Base-by-base conservation (phyloP, 2,797 vertebrate species). In the Pempheris klunzingeri region DNA sequence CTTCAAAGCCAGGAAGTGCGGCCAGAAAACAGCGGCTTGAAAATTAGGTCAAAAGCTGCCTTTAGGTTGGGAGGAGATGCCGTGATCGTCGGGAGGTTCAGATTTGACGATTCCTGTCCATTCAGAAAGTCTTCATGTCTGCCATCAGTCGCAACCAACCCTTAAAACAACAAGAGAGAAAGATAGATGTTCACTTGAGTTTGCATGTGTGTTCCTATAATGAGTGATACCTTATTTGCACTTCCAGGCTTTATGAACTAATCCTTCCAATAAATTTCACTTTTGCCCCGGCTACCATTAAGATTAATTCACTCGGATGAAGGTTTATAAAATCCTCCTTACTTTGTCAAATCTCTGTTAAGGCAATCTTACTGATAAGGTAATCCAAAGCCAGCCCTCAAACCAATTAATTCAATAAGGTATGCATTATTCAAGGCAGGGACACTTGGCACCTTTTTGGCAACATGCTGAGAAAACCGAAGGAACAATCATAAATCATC, bases 1-100 rank as follows among this genome's bases (percentile, higher is more conserved):
- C 95, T 97, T 96, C 93, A 92, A 85, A 84, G 88, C 89, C 93
- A 88, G 87, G 87, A 88, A 91, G 88, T 88, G 63, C 88, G 83
- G 88, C 84, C 87, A 78, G 86, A 83, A 90, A 91, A 78, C 80
- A 85, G 78, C 15, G 84, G 88, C 83, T 86, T 76, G 47, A 78
- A 85, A 90, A 85, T 57, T 17, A 81, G 81, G 76, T 84, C 68
- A 62, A 50, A 66, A 57, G 72, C 58, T 74, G 41, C 46, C 62
- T 69, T 47, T 54, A 22, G 17, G 68, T 85, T 36, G 22, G 11
- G 58, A 83, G 46, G 80, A 53, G 67, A 67, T 39, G 61, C 50
- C 28, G 73, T 39, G 54, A 60, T 72, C 9, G 32, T 68, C 79
- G 54, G 58, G 65, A 68, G 58, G 65, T 77, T 83, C 43, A 50